Conservation (phyloP, 2,113 vertebrate genomes). For the Otocyon megalotis region DNA sequence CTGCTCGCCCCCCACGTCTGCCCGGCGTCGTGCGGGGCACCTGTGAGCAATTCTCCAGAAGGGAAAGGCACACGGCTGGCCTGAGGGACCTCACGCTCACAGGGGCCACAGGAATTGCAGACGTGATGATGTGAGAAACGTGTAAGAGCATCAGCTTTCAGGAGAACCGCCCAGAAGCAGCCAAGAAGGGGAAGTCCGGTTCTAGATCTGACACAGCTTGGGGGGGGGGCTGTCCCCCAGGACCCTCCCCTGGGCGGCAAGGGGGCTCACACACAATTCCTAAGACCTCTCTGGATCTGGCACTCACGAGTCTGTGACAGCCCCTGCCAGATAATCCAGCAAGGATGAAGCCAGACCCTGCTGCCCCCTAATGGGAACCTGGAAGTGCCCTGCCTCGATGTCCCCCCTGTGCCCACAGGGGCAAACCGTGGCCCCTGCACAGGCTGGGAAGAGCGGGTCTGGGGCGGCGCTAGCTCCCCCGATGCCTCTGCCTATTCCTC, state of each 20-base stretch:
- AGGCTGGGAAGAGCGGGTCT: rapidly evolving
- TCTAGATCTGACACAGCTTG: no score
- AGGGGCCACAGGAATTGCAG: neutral
- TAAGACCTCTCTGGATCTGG: neutral
- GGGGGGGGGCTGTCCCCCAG: neutral
- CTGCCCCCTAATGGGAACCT: neutral
- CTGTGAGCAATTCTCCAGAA: neutral
- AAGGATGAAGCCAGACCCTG: neutral
- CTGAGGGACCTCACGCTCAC: neutral
- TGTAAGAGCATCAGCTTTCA: rapidly evolving
- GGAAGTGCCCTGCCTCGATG: neutral
- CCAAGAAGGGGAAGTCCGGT: neutral
- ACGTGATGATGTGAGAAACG: neutral
- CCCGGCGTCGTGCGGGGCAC: neutral
- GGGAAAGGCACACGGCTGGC: neutral
- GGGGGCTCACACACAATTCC: neutral
- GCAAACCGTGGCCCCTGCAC: rapidly evolving
- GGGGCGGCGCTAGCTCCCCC: rapidly evolving
- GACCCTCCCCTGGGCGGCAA: neutral
- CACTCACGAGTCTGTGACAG: neutral
- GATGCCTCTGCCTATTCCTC: neutral
- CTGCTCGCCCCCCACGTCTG: rapidly evolving
- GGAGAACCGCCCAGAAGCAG: neutral
- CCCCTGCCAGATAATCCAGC: no score
- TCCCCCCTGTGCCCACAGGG: no score